Evolutionary conservation across 2,797 vertebrate genomes (phyloP).

Genomic region (Ciconia nigra): DNA sequence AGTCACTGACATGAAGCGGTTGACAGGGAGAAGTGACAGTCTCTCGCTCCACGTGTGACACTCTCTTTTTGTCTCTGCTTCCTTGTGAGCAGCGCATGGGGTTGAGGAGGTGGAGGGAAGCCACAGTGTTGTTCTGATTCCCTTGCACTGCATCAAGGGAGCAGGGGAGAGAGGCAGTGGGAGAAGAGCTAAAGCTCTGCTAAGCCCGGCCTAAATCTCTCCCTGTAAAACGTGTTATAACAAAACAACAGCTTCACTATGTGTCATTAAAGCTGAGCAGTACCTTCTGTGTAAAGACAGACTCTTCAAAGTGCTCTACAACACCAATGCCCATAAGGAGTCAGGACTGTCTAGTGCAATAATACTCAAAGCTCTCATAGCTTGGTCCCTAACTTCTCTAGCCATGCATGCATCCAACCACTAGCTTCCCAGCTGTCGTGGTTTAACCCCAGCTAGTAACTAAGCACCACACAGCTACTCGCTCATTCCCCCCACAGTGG

Average conservation of each 20-base stretch:
- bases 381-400: neutral
- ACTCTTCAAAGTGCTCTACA: neutral
- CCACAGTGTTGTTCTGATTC: neutral
- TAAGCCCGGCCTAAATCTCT: neutral
- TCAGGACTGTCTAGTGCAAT: neutral
- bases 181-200: neutral
- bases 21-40: neutral
- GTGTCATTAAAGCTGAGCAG: neutral
- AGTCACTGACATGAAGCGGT: fast-evolving
- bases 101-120: neutral
- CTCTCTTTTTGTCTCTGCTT: neutral
- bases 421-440: neutral
- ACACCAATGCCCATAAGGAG: neutral
- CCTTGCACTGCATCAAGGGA: neutral
- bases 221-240: fast-evolving
- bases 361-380: neutral
- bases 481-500: too few relatives aligned
- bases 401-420: neutral
- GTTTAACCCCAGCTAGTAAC: too few relatives aligned
- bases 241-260: neutral
- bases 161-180: neutral
- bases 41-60: fast-evolving
- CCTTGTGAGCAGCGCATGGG: neutral
- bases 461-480: too few relatives aligned
- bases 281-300: neutral